Percentiles rank a stretch among this genome's conserved stretches.
phyloP scores from a whole-genome alignment of 2,797 vertebrate species.

The Chaetophractus vellerosus region DNA sequence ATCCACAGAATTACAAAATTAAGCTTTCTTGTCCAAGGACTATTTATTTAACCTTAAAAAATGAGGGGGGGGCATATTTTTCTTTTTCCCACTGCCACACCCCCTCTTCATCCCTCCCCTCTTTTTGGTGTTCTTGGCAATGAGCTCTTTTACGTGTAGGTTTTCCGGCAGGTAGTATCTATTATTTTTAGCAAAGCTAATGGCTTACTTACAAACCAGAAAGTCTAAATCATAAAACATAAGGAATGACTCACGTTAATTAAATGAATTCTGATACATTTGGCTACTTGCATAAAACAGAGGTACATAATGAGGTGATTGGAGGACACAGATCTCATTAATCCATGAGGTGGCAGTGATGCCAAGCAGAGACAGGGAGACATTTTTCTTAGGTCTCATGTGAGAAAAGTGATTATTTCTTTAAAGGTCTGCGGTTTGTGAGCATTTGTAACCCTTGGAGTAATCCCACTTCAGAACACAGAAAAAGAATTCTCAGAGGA shows the following conservation, averaged over 20 bases:
- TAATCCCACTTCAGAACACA: slow-evolving; percentile 31
- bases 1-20: slow-evolving; percentile 61
- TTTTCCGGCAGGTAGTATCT: slow-evolving; percentile 87
- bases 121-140: slow-evolving; percentile 60
- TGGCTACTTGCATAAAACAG: slow-evolving; percentile 86
- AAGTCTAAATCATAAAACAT: slow-evolving; percentile 86
- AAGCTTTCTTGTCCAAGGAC: slow-evolving; percentile 55
- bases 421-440: slow-evolving; percentile 74
- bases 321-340: slow-evolving; percentile 89
- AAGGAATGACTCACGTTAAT: slow-evolving; percentile 88
- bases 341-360: slow-evolving; percentile 88
- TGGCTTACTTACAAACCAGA: slow-evolving; percentile 86
- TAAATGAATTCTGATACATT: slow-evolving; percentile 89
- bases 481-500: slow-evolving; percentile 60
- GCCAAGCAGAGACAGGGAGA: slow-evolving; percentile 86
- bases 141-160: slow-evolving; percentile 77
- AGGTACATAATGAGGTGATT: slow-evolving; percentile 85
- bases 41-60: slow-evolving; percentile 61
- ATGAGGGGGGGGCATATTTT: neutral
- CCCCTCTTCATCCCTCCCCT: neutral
- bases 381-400: slow-evolving; percentile 81
- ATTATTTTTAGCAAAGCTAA: slow-evolving; percentile 89
- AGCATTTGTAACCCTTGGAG: slow-evolving; percentile 70
- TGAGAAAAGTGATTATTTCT: slow-evolving; percentile 80
- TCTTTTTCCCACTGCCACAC: neutral